phyloP scores from a whole-genome alignment of 2,888 invertebrate genomes.

The Drosophila cyrtoloma region DNA sequence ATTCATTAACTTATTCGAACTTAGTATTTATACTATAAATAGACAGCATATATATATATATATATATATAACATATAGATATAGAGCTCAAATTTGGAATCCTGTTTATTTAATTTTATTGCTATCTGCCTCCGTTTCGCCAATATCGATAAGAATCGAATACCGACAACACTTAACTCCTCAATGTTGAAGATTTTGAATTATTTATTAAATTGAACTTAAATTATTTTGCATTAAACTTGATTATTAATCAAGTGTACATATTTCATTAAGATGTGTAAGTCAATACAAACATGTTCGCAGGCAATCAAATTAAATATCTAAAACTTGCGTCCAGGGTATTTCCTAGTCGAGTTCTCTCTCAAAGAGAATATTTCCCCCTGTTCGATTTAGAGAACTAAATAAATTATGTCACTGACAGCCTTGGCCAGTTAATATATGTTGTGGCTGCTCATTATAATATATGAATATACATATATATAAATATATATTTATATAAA shows the following conservation, averaged over 20 bases:
- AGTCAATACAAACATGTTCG: too few species aligned
- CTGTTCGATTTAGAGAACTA: not conserved
- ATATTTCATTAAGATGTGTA: too few species aligned
- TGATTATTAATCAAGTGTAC: too few species aligned
- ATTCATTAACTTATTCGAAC: not conserved
- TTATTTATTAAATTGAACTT: too few species aligned
- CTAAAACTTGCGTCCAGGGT: too few species aligned
- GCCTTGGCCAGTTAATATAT: not conserved
- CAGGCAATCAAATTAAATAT: too few species aligned
- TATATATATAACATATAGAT: not conserved
- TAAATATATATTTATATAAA: not conserved
- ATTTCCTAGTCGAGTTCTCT: too few species aligned
- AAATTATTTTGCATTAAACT: too few species aligned
- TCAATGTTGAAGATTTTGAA: too few species aligned
- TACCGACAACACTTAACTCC: too few species aligned
- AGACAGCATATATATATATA: too few species aligned
- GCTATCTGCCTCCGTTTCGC: not conserved
- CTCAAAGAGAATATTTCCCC: not conserved
- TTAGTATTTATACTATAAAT: not conserved
- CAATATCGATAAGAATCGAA: not conserved
- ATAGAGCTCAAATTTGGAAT: too few species aligned
- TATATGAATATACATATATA: not conserved
- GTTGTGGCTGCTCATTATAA: not conserved
- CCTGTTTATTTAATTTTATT: not conserved
- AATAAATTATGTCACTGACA: not conserved